Evolutionary conservation across 2,888 invertebrate genomes (phyloP), one percentile per base, ranked within the genome.

Genomic region (Perithous albicinctus): DNA sequence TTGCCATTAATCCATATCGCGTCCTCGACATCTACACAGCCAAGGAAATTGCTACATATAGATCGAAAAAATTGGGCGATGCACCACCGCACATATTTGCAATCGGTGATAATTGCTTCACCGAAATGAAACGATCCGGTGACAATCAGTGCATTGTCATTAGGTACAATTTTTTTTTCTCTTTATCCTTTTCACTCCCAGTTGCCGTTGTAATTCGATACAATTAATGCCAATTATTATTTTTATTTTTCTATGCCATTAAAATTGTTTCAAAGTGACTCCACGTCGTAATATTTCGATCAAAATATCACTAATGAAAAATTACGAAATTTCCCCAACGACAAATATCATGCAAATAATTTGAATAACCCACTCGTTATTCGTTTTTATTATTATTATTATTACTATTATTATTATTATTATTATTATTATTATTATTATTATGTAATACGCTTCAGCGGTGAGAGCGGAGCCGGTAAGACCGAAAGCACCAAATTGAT

Each of bases 391-490:
- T n/a, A n/a, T n/a, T n/a, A n/a, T n/a, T n/a, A n/a, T n/a, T n/a
- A n/a, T n/a, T n/a, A n/a, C n/a, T n/a, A n/a, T n/a, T n/a, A n/a
- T n/a, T n/a, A n/a, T n/a, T n/a, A n/a, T n/a, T n/a, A n/a, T n/a
- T n/a, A n/a, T n/a, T n/a, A n/a, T n/a, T n/a, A n/a, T n/a, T n/a
- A n/a, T n/a, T n/a, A n/a, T n/a, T n/a, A n/a, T n/a, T n/a, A n/a
- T 26, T 67, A 18, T 23, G 56, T n/a, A 8, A 48, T 12, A 15
- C 20, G 10, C 67, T 72, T n/a, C 66, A 98, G 98, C 93, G 99
- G 99, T 0, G 99, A 99, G 93, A 98, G 98, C 90, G 98, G 99
- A 0, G 98, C 98, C 7, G 99, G 98, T 1, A 99, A 99, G 94
- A 99, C 98, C 0, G 98, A 99, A 93, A 98, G 98, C 90, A 99